Conservation (phyloP, 2,113 vertebrate species). For the Cyanoliseus patagonus region DNA sequence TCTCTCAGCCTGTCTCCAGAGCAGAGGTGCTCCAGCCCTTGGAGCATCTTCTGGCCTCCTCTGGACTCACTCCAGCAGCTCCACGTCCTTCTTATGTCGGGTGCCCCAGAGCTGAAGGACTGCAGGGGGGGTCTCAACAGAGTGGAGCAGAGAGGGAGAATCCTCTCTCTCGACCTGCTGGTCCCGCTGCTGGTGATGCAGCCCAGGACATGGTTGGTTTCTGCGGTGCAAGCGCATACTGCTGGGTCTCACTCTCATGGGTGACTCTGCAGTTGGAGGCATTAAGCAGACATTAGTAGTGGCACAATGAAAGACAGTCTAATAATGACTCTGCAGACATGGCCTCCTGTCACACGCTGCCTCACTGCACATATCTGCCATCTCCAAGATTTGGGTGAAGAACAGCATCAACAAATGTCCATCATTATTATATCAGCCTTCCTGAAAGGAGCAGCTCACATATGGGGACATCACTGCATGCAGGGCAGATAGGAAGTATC, state of each 20-base stretch:
- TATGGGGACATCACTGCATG: not conserved
- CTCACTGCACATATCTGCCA: not conserved
- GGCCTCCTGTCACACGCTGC: not conserved
- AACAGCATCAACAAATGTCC: not conserved
- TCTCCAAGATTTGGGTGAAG: not conserved
- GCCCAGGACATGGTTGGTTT: not conserved
- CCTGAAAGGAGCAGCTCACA: not conserved
- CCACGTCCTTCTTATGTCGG: not conserved
- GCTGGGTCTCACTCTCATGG: not conserved
- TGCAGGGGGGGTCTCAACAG: not conserved
- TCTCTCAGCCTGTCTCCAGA: not conserved
- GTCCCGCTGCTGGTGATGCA: not conserved
- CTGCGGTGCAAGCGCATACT: not conserved
- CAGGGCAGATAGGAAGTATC: not conserved
- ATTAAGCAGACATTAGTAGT: not conserved
- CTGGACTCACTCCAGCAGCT: not conserved
- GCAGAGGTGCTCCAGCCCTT: not conserved
- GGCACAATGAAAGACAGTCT: not conserved
- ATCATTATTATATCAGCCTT: not conserved
- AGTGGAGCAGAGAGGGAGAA: not conserved
- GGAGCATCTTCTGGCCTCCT: not conserved
- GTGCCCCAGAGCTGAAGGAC: not conserved
- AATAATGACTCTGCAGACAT: not conserved
- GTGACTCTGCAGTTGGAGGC: not conserved
- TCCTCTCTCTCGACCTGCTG: not conserved